Evolutionary conservation across 2,888 invertebrate genomes (phyloP).

Genomic region (Sarcophaga rosellei): DNA sequence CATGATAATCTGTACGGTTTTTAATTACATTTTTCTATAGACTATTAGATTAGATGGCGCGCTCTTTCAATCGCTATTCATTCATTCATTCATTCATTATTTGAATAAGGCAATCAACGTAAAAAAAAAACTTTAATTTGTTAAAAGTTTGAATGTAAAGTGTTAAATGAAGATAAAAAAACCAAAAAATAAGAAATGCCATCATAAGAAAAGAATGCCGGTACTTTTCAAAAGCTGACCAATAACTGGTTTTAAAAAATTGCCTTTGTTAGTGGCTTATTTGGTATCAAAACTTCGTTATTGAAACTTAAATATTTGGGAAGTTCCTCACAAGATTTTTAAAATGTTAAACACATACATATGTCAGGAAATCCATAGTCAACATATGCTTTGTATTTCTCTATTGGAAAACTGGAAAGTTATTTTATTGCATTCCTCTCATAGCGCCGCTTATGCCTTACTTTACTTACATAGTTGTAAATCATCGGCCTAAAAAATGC

Average conservation of each 20-base stretch:
- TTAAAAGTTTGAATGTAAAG: conserved; percentile 3
- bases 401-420: too few relatives aligned
- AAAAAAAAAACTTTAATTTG: background rate
- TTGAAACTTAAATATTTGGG: background rate
- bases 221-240: background rate
- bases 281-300: background rate
- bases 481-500: too few relatives aligned
- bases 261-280: background rate
- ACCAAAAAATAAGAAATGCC: background rate
- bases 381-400: too few relatives aligned
- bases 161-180: background rate
- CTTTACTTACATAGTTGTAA: too few relatives aligned
- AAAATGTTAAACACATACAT: too few relatives aligned
- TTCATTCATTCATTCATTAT: background rate
- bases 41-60: conserved; percentile 16
- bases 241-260: background rate
- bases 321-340: too few relatives aligned
- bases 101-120: background rate
- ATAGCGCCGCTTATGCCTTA: too few relatives aligned
- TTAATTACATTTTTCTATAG: conserved; percentile 35
- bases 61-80: too few relatives aligned
- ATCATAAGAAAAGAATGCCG: background rate
- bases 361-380: too few relatives aligned
- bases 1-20: conserved; percentile 26
- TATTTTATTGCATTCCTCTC: too few relatives aligned